Conservation (phyloP, 2,888 invertebrate species). For the Pyralis farinalis region DNA sequence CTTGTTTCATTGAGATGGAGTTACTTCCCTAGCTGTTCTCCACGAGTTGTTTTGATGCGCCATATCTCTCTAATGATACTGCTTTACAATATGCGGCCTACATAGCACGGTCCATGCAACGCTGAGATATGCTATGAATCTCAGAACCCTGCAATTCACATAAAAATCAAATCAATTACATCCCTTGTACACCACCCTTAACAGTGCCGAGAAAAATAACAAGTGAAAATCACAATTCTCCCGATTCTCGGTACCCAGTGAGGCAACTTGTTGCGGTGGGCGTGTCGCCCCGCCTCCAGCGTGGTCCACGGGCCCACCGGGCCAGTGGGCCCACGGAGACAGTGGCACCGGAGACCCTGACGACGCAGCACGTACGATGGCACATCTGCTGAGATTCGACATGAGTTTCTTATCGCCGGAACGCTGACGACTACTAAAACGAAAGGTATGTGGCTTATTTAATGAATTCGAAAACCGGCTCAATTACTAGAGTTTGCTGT, state of each 20-base stretch:
- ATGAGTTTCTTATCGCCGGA: constrained; percentile 73
- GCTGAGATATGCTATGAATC: no score
- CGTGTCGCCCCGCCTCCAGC: constrained; percentile 41
- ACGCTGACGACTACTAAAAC: constrained; percentile 79
- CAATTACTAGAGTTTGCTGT: no score
- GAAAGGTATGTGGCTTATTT: constrained; percentile 59
- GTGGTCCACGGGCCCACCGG: constrained; percentile 19
- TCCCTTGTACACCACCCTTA: constrained; percentile 15
- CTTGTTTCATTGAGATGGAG: no score
- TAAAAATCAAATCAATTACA: no score
- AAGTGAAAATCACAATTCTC: neutral
- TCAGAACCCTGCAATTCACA: no score
- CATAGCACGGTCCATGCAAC: no score
- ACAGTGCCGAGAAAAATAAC: constrained; percentile 8
- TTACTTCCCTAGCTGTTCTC: no score
- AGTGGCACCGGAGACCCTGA: constrained; percentile 15
- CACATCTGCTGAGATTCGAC: constrained; percentile 68
- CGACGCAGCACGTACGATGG: constrained; percentile 41
- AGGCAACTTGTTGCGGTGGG: constrained; percentile 67
- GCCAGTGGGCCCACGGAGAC: constrained; percentile 8
- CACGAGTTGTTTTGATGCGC: no score
- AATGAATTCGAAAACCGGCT: no score
- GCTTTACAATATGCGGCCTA: no score
- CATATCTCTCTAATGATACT: no score
- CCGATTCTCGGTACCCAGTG: no score